These are phyloP conservation scores for Moxostoma hubbsi DNA, from an alignment of 2,797 vertebrate species.

Conservation along the genomic window DNA sequence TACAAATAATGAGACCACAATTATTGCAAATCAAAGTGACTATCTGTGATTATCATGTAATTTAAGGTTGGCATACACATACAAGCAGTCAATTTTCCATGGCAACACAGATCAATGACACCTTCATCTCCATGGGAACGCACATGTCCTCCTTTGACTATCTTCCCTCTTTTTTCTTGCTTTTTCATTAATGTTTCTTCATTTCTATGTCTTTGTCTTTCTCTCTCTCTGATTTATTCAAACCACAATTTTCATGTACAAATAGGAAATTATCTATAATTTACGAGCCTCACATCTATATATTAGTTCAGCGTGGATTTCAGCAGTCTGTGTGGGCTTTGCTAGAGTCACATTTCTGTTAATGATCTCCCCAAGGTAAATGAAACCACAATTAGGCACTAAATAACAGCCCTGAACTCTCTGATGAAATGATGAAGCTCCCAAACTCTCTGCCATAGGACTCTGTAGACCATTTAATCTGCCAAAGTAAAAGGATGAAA, in stretches of 20 bases:
- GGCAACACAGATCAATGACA: constrained; percentile 60
- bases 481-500: constrained; percentile 4
- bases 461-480: constrained; percentile 19
- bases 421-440: constrained; percentile 13
- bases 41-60: constrained; percentile 27
- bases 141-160: constrained; percentile 45
- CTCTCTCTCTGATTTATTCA: neutral
- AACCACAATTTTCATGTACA: constrained; percentile 26
- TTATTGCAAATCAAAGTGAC: constrained; percentile 20
- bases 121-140: constrained; percentile 57
- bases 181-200: constrained; percentile 35
- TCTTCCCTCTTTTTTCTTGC: constrained; percentile 38
- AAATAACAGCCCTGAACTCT: constrained; percentile 34
- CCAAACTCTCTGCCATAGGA: constrained; percentile 1
- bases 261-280: constrained; percentile 40
- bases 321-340: constrained; percentile 23
- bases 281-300: constrained; percentile 20
- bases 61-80: constrained; percentile 32
- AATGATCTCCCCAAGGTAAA: constrained; percentile 32
- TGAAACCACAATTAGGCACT: constrained; percentile 34
- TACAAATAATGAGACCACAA: neutral
- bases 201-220: constrained; percentile 10
- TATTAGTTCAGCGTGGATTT: constrained; percentile 37
- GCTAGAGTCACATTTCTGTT: constrained; percentile 23
- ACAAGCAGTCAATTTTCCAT: constrained; percentile 39